Conservation (phyloP, 1,140 invertebrate species). For the Drosophila melanogaster region DNA sequence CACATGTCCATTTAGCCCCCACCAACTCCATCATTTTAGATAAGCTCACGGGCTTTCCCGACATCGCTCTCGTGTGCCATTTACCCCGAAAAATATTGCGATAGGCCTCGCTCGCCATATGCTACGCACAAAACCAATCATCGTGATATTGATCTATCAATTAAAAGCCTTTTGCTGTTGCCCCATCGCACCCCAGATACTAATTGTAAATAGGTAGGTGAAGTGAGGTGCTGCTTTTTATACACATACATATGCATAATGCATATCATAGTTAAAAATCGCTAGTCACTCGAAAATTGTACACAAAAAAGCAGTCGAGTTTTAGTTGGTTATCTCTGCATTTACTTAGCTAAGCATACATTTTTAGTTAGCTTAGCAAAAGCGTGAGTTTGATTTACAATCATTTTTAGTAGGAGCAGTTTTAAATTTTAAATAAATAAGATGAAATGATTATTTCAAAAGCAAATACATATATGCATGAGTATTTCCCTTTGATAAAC, state of each 20-base stretch:
- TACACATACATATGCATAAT: too few relatives aligned
- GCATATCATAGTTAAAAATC: slow-evolving; percentile 10
- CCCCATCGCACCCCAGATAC: slow-evolving; percentile 41
- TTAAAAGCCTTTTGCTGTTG: slow-evolving; percentile 65
- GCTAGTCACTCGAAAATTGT: slow-evolving; percentile 10
- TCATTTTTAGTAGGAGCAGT: not conserved
- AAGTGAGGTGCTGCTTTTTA: not conserved
- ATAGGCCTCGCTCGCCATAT: slow-evolving; percentile 34
- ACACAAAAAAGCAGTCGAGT: not conserved
- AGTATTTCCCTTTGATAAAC: too few relatives aligned
- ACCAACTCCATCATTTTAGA: slow-evolving; percentile 34
- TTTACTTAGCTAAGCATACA: not conserved
- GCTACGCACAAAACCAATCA: slow-evolving; percentile 36
- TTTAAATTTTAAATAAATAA: not conserved
- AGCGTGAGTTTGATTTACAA: slow-evolving; percentile 1
- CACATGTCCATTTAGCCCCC: slow-evolving; percentile 35
- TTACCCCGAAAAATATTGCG: slow-evolving; percentile 36
- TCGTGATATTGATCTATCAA: slow-evolving; percentile 64
- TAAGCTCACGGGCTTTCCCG: slow-evolving; percentile 46
- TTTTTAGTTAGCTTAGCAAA: not conserved
- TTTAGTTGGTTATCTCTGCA: slow-evolving; percentile 11
- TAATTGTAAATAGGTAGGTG: slow-evolving; percentile 4
- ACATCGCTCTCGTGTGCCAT: slow-evolving; percentile 27
- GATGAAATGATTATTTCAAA: too few relatives aligned
- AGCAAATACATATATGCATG: too few relatives aligned